Percentiles rank a stretch among this genome's conserved stretches.
phyloP scores from a whole-genome alignment of 1,140 invertebrate genomes.

The Drosophila insularis region DNA sequence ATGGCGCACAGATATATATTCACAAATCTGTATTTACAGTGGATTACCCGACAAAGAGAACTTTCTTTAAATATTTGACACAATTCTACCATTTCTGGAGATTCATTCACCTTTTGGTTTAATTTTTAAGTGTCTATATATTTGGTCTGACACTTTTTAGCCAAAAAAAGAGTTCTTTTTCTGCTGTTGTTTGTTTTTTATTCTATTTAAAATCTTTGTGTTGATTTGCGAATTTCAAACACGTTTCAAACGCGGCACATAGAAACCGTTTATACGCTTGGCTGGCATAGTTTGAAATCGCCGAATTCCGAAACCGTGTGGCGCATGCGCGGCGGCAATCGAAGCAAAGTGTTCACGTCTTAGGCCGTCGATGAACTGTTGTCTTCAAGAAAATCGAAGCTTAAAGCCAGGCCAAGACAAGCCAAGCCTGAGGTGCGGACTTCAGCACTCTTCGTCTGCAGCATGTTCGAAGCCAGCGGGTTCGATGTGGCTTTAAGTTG shows the following conservation, averaged over 20 bases:
- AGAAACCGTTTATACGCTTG: slow-evolving; percentile 31
- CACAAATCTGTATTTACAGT: not conserved
- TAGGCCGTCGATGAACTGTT: slow-evolving; percentile 42
- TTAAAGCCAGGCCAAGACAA: not conserved
- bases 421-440: not conserved
- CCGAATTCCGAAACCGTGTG: slow-evolving; percentile 8
- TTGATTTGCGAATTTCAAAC: slow-evolving; percentile 57
- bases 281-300: slow-evolving; percentile 32
- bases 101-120: slow-evolving; percentile 66
- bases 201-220: slow-evolving; percentile 18
- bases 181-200: slow-evolving; percentile 42
- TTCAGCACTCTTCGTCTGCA: slow-evolving; percentile 5
- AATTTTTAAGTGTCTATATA: slow-evolving; percentile 2
- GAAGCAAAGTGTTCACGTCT: slow-evolving; percentile 43
- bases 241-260: slow-evolving; percentile 61
- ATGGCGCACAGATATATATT: slow-evolving; percentile 10
- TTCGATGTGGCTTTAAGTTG: slow-evolving; percentile 27
- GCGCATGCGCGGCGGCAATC: slow-evolving; percentile 58
- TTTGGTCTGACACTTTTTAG: slow-evolving; percentile 20
- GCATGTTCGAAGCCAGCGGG: slow-evolving; percentile 31
- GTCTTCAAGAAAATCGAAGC: slow-evolving; percentile 5
- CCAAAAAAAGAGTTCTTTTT: slow-evolving; percentile 14
- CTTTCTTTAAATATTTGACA: slow-evolving; percentile 70
- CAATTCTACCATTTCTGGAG: slow-evolving; percentile 49
- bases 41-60: not conserved